Percentiles rank a stretch among this genome's conserved stretches.
Conservation (phyloP, 2,797 vertebrate species). For the Neopelma chrysocephalum region DNA sequence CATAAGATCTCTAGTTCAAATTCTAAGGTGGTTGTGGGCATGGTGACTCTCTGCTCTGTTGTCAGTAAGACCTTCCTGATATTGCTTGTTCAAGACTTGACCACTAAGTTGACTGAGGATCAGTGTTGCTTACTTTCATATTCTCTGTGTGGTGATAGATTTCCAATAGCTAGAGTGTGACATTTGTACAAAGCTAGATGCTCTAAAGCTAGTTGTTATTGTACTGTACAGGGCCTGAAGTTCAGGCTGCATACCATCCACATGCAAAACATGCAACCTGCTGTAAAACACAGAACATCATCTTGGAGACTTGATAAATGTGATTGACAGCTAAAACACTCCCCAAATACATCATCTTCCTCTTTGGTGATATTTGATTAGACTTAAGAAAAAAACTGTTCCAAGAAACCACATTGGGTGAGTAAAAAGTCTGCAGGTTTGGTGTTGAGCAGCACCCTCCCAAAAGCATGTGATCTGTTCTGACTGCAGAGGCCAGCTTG, state of each 20-base stretch:
- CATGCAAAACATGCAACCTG: accelerated
- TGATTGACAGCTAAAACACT: background rate
- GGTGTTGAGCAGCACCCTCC: background rate
- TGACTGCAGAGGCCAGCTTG: background rate
- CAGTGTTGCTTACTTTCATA: background rate
- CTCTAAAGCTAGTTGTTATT: background rate
- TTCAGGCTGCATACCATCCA: background rate
- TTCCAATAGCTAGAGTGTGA: background rate
- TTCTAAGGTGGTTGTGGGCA: background rate
- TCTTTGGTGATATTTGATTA: background rate
- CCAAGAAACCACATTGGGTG: background rate
- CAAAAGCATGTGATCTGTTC: background rate
- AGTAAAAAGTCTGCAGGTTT: background rate
- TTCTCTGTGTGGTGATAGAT: constrained; percentile 9
- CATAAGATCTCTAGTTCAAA: background rate
- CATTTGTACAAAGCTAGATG: background rate
- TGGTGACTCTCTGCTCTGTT: background rate
- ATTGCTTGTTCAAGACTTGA: background rate
- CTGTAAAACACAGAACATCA: background rate
- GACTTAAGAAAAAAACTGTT: background rate
- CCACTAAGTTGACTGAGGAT: background rate
- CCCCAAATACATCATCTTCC: background rate
- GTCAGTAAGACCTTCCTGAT: background rate
- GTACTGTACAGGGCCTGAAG: background rate
- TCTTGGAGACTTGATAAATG: background rate